Conservation (phyloP, 2,888 invertebrate species). For the Corbicula japonica region DNA sequence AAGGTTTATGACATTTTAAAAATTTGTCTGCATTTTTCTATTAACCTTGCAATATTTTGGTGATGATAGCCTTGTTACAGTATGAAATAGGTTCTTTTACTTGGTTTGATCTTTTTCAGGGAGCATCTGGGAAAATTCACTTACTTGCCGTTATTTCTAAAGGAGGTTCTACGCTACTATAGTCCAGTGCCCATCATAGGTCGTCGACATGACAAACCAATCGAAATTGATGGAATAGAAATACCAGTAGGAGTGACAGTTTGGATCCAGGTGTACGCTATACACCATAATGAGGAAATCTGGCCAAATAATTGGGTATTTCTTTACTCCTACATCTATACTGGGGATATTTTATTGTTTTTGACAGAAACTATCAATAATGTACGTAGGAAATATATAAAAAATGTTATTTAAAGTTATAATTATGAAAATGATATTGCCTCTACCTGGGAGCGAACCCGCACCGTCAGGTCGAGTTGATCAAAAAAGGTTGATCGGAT, state of each 20-base stretch:
- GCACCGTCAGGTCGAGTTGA: no score
- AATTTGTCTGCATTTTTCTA: no score
- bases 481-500: no score
- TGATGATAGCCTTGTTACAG: no score
- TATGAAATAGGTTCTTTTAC: no score
- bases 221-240: constrained; percentile 48
- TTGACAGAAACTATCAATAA: no score
- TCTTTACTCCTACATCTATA: neutral
- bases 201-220: constrained; percentile 33
- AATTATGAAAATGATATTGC: neutral
- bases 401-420: no score
- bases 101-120: constrained; percentile 50
- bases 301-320: constrained; percentile 39
- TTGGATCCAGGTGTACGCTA: constrained; percentile 49
- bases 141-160: constrained; percentile 58
- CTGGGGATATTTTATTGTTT: neutral
- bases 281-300: constrained; percentile 56
- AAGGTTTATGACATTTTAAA: no score
- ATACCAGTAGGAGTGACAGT: constrained; percentile 48
- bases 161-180: constrained; percentile 63
- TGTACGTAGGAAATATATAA: no score
- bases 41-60: no score
- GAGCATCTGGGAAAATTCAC: constrained; percentile 51
- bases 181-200: constrained; percentile 58
- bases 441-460: no score